These are phyloP conservation scores for Chymomyza fuscimana DNA, from an alignment of 2,888 invertebrate genomes.

Conservation along the genomic window DNA sequence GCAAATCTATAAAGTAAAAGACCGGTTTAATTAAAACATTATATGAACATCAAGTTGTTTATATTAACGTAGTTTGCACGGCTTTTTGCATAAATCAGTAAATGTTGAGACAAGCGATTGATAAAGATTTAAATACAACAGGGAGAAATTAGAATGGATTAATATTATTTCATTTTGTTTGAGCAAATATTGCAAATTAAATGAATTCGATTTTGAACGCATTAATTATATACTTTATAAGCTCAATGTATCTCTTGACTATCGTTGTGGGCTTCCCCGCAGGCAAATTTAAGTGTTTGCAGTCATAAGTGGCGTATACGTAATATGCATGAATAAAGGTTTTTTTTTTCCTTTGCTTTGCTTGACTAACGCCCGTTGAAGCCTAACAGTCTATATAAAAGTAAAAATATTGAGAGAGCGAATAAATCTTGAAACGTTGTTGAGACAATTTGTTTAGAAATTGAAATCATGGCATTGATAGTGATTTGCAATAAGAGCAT, in stretches of 20 bases:
- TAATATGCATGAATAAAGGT: not conserved
- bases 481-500: too few species aligned
- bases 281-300: not conserved
- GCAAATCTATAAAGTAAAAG: not conserved
- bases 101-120: not conserved
- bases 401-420: not conserved
- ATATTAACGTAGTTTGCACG: conserved; percentile 24
- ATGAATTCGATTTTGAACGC: not conserved
- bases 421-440: not conserved
- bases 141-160: conserved; percentile 36
- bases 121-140: conserved; percentile 18
- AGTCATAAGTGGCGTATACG: not conserved
- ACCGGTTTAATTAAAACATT: conserved; percentile 35
- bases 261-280: not conserved
- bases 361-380: not conserved
- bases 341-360: too few species aligned
- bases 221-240: conserved; percentile 6
- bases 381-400: not conserved
- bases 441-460: not conserved
- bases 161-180: conserved; percentile 8
- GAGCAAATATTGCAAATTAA: conserved; percentile 4
- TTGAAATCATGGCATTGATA: too few species aligned
- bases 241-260: conserved; percentile 9
- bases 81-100: conserved; percentile 37
- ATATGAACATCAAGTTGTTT: conserved; percentile 16